Conservation (phyloP, 2,113 vertebrate species). For the Rana temporaria region DNA sequence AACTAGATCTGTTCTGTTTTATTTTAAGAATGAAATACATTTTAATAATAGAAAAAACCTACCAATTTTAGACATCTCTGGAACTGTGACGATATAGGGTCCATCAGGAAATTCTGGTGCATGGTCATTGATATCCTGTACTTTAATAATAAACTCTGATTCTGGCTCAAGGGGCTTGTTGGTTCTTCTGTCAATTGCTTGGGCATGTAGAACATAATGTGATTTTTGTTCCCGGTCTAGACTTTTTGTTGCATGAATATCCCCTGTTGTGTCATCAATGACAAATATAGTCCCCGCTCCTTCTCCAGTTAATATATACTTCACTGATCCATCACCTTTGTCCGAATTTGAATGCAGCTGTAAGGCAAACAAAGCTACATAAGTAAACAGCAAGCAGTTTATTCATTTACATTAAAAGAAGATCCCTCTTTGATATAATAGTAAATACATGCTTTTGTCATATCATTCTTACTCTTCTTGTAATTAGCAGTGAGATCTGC, state of each 20-base stretch:
- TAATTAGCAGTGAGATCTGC: too few relatives aligned
- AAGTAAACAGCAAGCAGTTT: too few relatives aligned
- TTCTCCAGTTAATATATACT: conserved; percentile 96
- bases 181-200: conserved; percentile 91
- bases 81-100: conserved; percentile 89
- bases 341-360: conserved; percentile 98
- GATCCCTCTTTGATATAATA: too few relatives aligned
- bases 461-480: too few relatives aligned
- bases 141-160: conserved; percentile 98
- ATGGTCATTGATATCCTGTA: conserved; percentile 98
- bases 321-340: conserved; percentile 95
- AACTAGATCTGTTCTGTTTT: too few relatives aligned
- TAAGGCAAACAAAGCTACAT: conserved; percentile 61
- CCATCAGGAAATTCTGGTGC: conserved; percentile 95
- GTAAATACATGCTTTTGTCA: too few relatives aligned
- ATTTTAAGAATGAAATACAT: background rate
- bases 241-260: conserved; percentile 95
- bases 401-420: too few relatives aligned
- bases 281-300: conserved; percentile 94
- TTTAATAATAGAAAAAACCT: conserved; percentile 66
- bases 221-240: conserved; percentile 93
- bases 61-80: conserved; percentile 98
- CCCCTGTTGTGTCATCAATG: conserved; percentile 94
- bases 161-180: conserved; percentile 93
- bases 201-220: conserved; percentile 96